Evolutionary conservation across 2,113 vertebrate species (phyloP), one percentile per base, ranked within the genome.

Genomic region (Semnornis frantzii): DNA sequence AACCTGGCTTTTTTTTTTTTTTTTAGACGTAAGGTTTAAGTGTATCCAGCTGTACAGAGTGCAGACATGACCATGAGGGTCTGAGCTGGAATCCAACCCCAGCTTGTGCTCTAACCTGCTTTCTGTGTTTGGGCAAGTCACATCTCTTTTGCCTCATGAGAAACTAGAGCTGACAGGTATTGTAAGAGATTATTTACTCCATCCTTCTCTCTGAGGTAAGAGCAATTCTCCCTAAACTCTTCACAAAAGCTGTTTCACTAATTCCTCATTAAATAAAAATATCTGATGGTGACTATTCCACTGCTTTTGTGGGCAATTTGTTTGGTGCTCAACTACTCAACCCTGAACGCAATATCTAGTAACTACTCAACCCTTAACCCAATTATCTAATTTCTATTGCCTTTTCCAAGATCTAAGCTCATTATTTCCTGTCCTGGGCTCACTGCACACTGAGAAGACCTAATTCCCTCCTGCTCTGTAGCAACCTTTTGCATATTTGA

Each of bases 401-500:
- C 54, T 50, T 64, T 91, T 78, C 79, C 85, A 86, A 74, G 75
- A 33, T 34, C 23, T 89, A 91, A 91, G 72, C 93, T 96, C 87
- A 60, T 94, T 95, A 95, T 83, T 95, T 75, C 88, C 75, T 46
- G 19, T 82, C 82, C 73, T 24, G 48, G 69, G 31, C 82, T 46
- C 13, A 7, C 60, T 31, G 82, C 54, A 39, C 2, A 65, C 85
- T 88, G 82, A 82, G 87, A 81, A 71, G 60, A 88, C 44, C 83
- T 90, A 88, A 93, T 86, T 86, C 85, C 85, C 82, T 83, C 77
- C 54, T 25, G 69, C 82, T 95, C 71, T 81, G 62, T 85, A 60
- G 80, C 91, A 92, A 81, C 58, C 73, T 78, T 81, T 81, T 54
- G 62, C 90, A 92, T 93, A 88, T 90, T 62, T 95, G 82, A 88